A percentile compares a stretch with the other conserved stretches of the same genome.
phyloP scores from a whole-genome alignment of 1,140 invertebrate species.

The Maniola jurtina region DNA sequence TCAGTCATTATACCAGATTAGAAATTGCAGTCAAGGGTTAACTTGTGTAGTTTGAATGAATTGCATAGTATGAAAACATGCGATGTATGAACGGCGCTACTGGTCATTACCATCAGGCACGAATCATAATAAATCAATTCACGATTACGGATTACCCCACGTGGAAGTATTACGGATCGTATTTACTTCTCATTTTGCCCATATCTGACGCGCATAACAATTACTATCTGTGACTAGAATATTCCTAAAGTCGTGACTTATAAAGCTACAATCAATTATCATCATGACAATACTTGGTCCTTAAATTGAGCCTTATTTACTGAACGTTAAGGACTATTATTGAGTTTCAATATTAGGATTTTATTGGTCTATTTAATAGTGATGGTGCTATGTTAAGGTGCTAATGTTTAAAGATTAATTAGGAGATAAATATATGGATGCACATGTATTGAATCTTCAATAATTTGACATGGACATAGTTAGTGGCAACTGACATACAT shows the following conservation, averaged over 20 bases:
- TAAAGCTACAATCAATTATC: conserved; percentile 2
- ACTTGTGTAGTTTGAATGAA: too few species aligned
- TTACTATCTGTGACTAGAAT: conserved; percentile 32
- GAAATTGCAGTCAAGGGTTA: too few species aligned
- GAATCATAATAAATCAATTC: conserved; percentile 17
- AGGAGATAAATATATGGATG: conserved; percentile 5
- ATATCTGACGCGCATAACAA: conserved; percentile 33
- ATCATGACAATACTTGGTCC: not conserved
- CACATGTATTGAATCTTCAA: not conserved
- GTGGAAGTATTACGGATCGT: conserved; percentile 30
- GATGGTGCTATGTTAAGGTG: not conserved
- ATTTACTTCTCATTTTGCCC: conserved; percentile 39
- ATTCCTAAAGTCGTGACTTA: conserved; percentile 36
- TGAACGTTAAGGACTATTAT: not conserved
- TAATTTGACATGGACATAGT: not conserved
- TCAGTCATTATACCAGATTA: too few species aligned
- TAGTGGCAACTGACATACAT: not conserved
- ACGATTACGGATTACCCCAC: conserved; percentile 16
- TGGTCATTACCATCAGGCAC: conserved; percentile 1
- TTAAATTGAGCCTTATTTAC: not conserved
- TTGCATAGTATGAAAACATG: too few species aligned
- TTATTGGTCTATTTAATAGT: not conserved
- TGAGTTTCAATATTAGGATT: not conserved
- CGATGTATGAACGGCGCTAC: not conserved
- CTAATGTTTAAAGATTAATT: conserved; percentile 4